Conservation (phyloP, 2,888 invertebrate genomes). For the Hedychridium roseum region DNA sequence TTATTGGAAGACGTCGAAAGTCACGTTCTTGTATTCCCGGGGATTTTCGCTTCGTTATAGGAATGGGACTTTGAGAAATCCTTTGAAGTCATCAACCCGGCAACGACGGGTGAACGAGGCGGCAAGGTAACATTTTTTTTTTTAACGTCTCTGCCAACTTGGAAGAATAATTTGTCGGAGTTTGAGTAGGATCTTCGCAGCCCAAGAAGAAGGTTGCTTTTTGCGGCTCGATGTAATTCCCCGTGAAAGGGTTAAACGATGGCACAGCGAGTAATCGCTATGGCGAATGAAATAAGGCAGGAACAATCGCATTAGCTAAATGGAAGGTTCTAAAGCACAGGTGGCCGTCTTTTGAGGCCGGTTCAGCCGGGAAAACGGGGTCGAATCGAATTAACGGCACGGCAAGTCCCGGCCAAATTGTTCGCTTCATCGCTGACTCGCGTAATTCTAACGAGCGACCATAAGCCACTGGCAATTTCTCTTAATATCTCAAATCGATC, state of each 20-base stretch:
- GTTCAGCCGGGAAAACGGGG: slow-evolving; percentile 4
- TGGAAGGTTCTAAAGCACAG: no score
- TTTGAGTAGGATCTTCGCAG: no score
- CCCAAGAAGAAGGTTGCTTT: no score
- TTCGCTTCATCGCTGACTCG: slow-evolving; percentile 11
- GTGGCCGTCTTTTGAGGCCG: no score
- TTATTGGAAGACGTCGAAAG: neutral
- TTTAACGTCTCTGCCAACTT: no score
- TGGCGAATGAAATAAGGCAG: slow-evolving; percentile 9
- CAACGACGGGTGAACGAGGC: no score
- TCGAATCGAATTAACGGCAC: slow-evolving; percentile 13
- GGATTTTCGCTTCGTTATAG: neutral
- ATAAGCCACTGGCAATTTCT: slow-evolving; percentile 14
- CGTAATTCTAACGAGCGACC: slow-evolving; percentile 14
- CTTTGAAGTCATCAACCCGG: no score
- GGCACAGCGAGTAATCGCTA: neutral
- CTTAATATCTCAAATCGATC: slow-evolving; percentile 2
- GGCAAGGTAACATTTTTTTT: no score
- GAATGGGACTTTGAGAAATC: neutral
- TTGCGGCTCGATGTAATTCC: no score
- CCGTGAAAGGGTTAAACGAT: neutral
- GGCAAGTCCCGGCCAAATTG: no score
- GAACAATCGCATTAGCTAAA: neutral
- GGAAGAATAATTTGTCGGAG: no score
- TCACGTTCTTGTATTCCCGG: neutral